Conservation (phyloP, 2,113 vertebrate genomes). For the Thunnus thynnus region DNA sequence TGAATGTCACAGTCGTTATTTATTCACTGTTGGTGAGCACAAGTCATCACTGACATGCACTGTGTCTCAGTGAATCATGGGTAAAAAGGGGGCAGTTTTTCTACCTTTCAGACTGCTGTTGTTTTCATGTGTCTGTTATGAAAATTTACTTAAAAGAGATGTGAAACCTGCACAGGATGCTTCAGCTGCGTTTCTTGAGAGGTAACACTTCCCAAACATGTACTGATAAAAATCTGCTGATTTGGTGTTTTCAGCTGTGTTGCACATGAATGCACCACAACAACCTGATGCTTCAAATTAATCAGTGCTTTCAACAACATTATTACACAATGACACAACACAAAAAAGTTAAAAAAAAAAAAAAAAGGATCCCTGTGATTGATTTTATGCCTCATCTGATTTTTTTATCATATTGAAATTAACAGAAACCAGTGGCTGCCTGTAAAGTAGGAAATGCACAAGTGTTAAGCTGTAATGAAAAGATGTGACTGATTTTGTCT, state of each 20-base stretch:
- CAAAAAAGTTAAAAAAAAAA: too few species aligned
- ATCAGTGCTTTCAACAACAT: too few species aligned
- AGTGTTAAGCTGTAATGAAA: too few species aligned
- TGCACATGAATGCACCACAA: too few species aligned
- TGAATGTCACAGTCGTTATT: background rate
- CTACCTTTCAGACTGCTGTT: slow-evolving; percentile 16
- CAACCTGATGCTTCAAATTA: too few species aligned
- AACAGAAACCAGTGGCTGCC: too few species aligned
- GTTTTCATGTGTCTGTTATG: slow-evolving; percentile 13
- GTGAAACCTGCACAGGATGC: slow-evolving; percentile 9
- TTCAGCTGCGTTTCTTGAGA: background rate
- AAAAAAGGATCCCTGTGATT: too few species aligned
- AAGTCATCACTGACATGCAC: background rate
- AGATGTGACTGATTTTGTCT: too few species aligned
- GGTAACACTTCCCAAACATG: background rate
- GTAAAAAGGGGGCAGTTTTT: background rate
- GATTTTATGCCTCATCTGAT: too few species aligned
- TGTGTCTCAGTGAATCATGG: background rate
- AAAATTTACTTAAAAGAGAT: background rate
- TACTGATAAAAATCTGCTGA: background rate
- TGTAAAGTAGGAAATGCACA: background rate
- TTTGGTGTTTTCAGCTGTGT: background rate
- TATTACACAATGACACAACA: too few species aligned
- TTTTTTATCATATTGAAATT: background rate
- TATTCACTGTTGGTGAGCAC: background rate